Conservation (phyloP, 2,888 invertebrate genomes). For the Pyrocoelia pectoralis region DNA sequence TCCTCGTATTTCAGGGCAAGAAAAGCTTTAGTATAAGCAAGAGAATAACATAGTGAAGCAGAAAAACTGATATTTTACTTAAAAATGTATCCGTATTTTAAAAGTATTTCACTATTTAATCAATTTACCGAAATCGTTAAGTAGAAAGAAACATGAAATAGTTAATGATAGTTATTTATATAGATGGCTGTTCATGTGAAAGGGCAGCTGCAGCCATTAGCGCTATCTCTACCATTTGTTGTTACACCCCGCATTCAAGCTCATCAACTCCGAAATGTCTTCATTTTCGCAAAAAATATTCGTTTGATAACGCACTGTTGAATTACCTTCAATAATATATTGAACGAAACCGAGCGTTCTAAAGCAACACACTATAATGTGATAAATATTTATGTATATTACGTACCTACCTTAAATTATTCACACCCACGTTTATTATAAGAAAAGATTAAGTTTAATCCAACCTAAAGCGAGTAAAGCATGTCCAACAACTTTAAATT, state of each 20-base stretch:
- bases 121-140: background rate
- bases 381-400: background rate
- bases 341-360: background rate
- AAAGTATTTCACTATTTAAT: background rate
- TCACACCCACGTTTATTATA: conserved; percentile 12
- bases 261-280: conserved; percentile 51
- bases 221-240: conserved; percentile 53
- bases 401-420: conserved; percentile 3
- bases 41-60: no score
- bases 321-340: conserved; percentile 36
- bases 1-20: no score
- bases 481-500: conserved; percentile 15
- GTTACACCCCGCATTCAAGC: conserved; percentile 46
- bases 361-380: background rate
- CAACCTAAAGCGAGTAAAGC: conserved; percentile 17
- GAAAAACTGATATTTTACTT: no score
- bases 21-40: no score
- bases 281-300: conserved; percentile 46
- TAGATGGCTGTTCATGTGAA: conserved; percentile 56
- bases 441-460: conserved; percentile 24
- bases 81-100: no score
- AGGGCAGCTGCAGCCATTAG: conserved; percentile 56
- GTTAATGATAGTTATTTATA: conserved; percentile 59
- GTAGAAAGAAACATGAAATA: conserved; percentile 40
- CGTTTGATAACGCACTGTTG: conserved; percentile 41